Evolutionary conservation across 2,888 invertebrate genomes (phyloP).

Genomic region (Acronicta psi): DNA sequence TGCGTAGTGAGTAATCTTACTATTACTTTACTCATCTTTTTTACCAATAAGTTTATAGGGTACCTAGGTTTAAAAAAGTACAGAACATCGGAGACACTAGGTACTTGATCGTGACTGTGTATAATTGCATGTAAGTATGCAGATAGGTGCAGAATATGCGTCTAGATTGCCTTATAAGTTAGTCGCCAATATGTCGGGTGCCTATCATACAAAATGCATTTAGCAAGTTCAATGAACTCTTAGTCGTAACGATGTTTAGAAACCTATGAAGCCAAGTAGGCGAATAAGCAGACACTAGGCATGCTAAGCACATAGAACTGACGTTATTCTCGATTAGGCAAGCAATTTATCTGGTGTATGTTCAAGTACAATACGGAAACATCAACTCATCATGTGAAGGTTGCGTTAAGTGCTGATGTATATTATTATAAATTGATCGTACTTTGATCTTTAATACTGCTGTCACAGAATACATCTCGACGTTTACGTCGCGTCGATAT

Average conservation of each 20-base stretch:
- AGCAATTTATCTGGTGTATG: slow-evolving; percentile 19
- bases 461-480: slow-evolving; percentile 54
- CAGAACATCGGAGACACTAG: slow-evolving; percentile 1
- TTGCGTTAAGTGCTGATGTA: slow-evolving; percentile 33
- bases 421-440: slow-evolving; percentile 33
- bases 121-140: background rate
- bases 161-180: slow-evolving; percentile 15
- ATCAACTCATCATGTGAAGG: slow-evolving; percentile 20
- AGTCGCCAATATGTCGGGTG: slow-evolving; percentile 16
- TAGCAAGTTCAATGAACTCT: slow-evolving; percentile 43
- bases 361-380: slow-evolving; percentile 31
- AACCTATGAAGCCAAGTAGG: slow-evolving; percentile 30
- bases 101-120: background rate
- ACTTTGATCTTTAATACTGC: slow-evolving; percentile 50
- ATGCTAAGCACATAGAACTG: slow-evolving; percentile 35
- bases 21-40: too few relatives aligned
- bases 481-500: slow-evolving; percentile 55
- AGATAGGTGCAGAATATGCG: slow-evolving; percentile 17
- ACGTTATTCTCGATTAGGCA: slow-evolving; percentile 42
- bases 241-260: slow-evolving; percentile 30
- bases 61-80: too few relatives aligned
- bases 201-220: slow-evolving; percentile 43
- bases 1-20: too few relatives aligned
- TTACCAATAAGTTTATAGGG: too few relatives aligned
- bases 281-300: slow-evolving; percentile 25